phyloP scores from a whole-genome alignment of 2,888 invertebrate genomes.

The Leptopilina drosophilae region DNA sequence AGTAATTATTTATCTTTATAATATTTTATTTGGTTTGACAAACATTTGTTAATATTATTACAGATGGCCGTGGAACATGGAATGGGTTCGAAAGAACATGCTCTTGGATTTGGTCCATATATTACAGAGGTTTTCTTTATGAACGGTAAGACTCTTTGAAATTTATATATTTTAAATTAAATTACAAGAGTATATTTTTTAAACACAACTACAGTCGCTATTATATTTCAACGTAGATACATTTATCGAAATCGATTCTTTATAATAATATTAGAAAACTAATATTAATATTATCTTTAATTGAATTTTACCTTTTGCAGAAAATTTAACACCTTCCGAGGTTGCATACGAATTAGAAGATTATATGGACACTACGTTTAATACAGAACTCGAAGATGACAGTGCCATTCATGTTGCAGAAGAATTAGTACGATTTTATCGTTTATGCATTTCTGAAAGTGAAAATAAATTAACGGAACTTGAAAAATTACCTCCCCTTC shows the following conservation, averaged over 20 bases:
- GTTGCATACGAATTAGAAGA: conserved; percentile 69
- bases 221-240: too few species aligned
- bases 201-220: too few species aligned
- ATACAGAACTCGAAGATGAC: conserved; percentile 69
- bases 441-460: conserved; percentile 62
- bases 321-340: conserved; percentile 63
- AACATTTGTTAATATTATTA: conserved; percentile 35
- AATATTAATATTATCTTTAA: too few species aligned
- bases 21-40: background rate
- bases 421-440: conserved; percentile 67
- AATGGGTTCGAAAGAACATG: conserved; percentile 68
- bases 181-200: too few species aligned
- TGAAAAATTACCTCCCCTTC: conserved; percentile 65
- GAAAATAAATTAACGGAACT: conserved; percentile 61
- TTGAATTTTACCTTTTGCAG: conserved; percentile 53
- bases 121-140: conserved; percentile 67
- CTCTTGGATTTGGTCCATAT: conserved; percentile 65
- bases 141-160: conserved; percentile 64
- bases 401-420: conserved; percentile 70
- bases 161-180: too few species aligned
- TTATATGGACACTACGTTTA: conserved; percentile 69
- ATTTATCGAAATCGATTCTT: too few species aligned
- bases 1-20: background rate
- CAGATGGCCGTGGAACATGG: conserved; percentile 71
- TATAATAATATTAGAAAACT: too few species aligned